A percentile compares a stretch with the other conserved stretches of the same genome.
Conservation (phyloP, 2,888 invertebrate genomes). For the Tinea semifulvella region DNA sequence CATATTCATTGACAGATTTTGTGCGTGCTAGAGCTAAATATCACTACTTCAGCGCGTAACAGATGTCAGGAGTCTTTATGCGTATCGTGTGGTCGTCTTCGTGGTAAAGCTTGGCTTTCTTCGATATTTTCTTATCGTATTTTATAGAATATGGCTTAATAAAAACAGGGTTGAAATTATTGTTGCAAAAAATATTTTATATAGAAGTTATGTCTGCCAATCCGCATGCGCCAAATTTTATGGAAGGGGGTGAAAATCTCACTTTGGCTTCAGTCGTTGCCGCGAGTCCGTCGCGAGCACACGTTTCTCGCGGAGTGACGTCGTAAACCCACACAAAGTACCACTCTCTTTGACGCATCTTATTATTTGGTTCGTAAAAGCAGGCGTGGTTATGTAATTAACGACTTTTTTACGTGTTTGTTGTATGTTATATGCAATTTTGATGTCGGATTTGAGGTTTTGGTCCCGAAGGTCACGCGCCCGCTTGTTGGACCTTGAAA, state of each 20-base stretch:
- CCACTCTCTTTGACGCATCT: neutral
- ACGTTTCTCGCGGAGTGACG: neutral
- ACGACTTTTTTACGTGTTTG: neutral
- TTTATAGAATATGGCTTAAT: too few relatives aligned
- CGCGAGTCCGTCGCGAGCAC: neutral
- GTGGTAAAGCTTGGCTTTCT: too few relatives aligned
- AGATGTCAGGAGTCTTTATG: too few relatives aligned
- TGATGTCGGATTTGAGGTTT: neutral
- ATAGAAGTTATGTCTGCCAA: neutral
- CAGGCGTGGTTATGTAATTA: constrained; percentile 1
- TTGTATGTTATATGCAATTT: neutral
- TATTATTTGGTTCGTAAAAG: constrained; percentile 6
- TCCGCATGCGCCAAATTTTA: neutral
- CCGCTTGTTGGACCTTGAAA: neutral
- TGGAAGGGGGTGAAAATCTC: neutral
- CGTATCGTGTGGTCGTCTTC: too few relatives aligned
- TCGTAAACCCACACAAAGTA: too few relatives aligned
- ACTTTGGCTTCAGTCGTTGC: neutral
- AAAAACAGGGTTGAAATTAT: too few relatives aligned
- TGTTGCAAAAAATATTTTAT: too few relatives aligned
- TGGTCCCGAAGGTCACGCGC: neutral
- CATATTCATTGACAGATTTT: too few relatives aligned
- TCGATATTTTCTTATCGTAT: too few relatives aligned
- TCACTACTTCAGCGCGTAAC: too few relatives aligned
- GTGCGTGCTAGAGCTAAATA: too few relatives aligned